Conservation (phyloP, 2,113 vertebrate genomes). For the Indicator maculatus region DNA sequence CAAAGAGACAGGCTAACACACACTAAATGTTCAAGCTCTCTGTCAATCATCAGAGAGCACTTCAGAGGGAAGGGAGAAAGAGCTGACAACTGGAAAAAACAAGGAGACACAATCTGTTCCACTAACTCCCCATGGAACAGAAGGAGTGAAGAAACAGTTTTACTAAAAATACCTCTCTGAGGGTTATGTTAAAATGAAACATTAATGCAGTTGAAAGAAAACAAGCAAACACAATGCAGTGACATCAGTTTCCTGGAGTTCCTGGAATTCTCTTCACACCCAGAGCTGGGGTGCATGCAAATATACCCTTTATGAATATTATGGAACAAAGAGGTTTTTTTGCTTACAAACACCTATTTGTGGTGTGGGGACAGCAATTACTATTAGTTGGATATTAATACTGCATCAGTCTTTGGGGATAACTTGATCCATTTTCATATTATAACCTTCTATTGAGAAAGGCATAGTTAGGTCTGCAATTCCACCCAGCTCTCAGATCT, state of each 20-base stretch:
- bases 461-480: neutral
- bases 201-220: conserved; percentile 7
- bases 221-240: conserved; percentile 40
- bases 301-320: neutral
- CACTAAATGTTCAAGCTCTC: neutral
- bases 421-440: neutral
- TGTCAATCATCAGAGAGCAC: neutral
- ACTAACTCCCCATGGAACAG: neutral
- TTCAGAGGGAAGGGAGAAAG: neutral
- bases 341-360: neutral
- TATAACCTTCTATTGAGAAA: neutral
- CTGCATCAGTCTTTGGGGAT: neutral
- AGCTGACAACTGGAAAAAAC: conserved; percentile 23
- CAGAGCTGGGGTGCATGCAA: neutral
- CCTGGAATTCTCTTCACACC: conserved; percentile 36
- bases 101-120: neutral
- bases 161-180: conserved; percentile 54
- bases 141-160: conserved; percentile 33
- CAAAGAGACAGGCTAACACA: neutral
- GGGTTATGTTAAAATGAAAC: conserved; percentile 70
- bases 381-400: neutral
- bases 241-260: conserved; percentile 38
- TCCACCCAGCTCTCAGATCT: neutral
- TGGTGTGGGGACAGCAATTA: neutral
- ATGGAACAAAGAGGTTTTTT: neutral